A percentile compares a stretch with the other conserved stretches of the same genome.
Conservation (phyloP, 2,113 vertebrate genomes). For the Geothlypis trichas region DNA sequence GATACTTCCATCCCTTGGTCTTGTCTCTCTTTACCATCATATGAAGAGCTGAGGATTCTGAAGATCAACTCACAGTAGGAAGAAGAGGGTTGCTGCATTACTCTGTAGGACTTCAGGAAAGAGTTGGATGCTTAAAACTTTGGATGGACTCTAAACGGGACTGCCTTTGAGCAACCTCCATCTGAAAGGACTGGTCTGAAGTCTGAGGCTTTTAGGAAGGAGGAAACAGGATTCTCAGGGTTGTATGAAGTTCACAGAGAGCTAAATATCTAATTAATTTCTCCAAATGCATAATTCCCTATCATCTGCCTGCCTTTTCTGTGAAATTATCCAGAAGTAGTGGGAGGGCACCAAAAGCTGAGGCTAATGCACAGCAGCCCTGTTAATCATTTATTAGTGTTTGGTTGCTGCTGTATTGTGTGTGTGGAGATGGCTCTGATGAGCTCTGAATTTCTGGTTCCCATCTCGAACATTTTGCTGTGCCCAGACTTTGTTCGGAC, state of each 20-base stretch:
- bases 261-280: not conserved
- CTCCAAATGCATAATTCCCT: not conserved
- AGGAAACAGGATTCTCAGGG: not conserved
- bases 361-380: not conserved
- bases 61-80: not conserved
- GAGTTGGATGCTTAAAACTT: not conserved
- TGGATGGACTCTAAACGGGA: not conserved
- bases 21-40: not conserved
- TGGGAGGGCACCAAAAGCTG: not conserved
- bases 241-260: not conserved
- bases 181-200: not conserved
- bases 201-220: not conserved
- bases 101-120: not conserved
- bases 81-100: not conserved
- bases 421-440: slow-evolving; percentile 18
- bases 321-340: not conserved
- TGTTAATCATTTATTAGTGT: slow-evolving; percentile 48
- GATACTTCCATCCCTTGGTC: not conserved
- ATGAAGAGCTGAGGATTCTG: not conserved
- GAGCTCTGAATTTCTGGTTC: slow-evolving; percentile 48
- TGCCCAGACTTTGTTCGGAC: slow-evolving; percentile 52
- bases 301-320: not conserved
- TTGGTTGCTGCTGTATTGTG: slow-evolving; percentile 12
- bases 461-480: slow-evolving; percentile 26
- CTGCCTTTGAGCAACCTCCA: not conserved